Conservation (phyloP, 2,797 vertebrate genomes). For the Apogon hyalosoma region DNA sequence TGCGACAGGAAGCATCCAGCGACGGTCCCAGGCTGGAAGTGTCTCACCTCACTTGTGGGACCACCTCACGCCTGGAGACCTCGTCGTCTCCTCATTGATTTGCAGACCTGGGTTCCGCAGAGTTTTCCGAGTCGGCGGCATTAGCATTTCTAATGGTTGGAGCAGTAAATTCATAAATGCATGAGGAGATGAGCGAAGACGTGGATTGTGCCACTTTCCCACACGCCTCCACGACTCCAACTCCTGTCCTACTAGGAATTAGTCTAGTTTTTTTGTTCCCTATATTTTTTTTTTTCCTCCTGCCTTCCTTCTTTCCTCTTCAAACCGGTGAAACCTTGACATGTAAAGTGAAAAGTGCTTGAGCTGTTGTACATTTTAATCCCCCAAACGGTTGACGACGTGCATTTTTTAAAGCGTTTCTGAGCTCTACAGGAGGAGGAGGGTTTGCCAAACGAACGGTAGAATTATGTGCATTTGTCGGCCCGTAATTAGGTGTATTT, state of each 20-base stretch:
- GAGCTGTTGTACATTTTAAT: constrained; percentile 66
- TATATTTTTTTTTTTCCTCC: constrained; percentile 2
- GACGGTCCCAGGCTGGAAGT: background rate
- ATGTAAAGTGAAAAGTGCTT: constrained; percentile 67
- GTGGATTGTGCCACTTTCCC: constrained; percentile 39
- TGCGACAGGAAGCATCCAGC: no score
- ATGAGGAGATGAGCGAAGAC: constrained; percentile 53
- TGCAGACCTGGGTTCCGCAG: background rate
- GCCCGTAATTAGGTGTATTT: constrained; percentile 82
- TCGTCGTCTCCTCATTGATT: background rate
- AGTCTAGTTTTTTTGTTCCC: constrained; percentile 26
- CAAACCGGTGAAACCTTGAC: constrained; percentile 57
- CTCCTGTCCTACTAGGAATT: constrained; percentile 60
- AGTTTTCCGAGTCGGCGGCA: constrained; percentile 18
- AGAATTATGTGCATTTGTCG: constrained; percentile 75
- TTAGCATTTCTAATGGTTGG: constrained; percentile 21
- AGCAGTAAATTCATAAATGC: constrained; percentile 43
- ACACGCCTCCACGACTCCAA: constrained; percentile 38
- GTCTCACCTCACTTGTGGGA: background rate
- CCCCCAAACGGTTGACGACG: constrained; percentile 63
- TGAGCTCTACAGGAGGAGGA: constrained; percentile 41
- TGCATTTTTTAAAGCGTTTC: constrained; percentile 61
- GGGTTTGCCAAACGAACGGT: background rate
- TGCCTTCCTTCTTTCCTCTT: constrained; percentile 19
- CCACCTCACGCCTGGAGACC: background rate